Base-by-base conservation (phyloP, 2,797 vertebrate species). In the Sebastes minor region DNA sequence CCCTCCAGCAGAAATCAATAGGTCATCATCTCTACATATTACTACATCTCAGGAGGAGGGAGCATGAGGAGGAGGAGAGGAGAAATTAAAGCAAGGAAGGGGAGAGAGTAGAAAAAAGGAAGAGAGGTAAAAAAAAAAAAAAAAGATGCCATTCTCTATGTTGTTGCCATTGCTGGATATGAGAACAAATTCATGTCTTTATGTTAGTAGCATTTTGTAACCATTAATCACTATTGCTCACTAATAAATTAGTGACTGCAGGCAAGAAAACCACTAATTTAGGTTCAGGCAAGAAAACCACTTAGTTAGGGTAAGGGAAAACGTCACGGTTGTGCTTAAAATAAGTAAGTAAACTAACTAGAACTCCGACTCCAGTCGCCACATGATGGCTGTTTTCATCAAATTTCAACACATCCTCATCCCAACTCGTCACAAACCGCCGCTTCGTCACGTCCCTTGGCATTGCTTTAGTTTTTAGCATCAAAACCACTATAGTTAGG, bases 21-120 rank as follows among this genome's bases (percentile, higher is more conserved):
- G 88, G 81, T 89, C 89, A 89, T 93, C 89, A 91, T 92, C 86
- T 88, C 86, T 89, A 86, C 89, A 91, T 90, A 90, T 90, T 89
- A 89, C 84, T 72, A 82, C 87, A 83, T 77, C 87, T 85, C 49
- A 81, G 82, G 55, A 72, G 59, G 68, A 33, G 20, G 28, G 38
- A 12, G 46, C 28, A 20, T 3, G 22, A 30, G 42, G n/a, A 10
- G 23, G 12, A 35, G 28, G 33, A 33, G 25, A 27, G 5, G 32
- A 23, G 55, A 69, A 38, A 84, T 66, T 61, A 66, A 70, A 78
- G 56, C 3, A 30, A 42, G 35, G 52, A 27, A 25, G 8, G 18
- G 8, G 13, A 72, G 65, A 53, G 8, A 35, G 62, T 16, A 49
- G 20, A 30, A 53, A 33, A 63, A 62, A 30, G 25, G 25, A 52